These are phyloP conservation scores for Elgaria multicarinata DNA, from an alignment of 2,113 vertebrate genomes.

Conservation along the genomic window DNA sequence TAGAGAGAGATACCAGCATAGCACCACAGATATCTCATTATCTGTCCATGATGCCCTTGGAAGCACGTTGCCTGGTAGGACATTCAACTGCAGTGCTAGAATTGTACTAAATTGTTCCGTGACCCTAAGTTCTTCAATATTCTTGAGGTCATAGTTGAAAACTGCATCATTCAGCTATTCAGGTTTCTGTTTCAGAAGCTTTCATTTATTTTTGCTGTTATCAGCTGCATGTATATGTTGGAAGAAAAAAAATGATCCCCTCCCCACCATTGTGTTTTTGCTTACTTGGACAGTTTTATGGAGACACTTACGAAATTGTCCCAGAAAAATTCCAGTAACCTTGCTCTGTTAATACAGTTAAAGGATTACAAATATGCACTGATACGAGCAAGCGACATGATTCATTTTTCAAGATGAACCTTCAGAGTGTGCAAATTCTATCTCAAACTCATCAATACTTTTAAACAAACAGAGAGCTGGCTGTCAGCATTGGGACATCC, in stretches of 20 bases:
- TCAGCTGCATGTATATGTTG: constrained; percentile 62
- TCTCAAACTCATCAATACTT: rapidly evolving
- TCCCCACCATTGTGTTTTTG: constrained; percentile 62
- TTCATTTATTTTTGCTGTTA: constrained; percentile 67
- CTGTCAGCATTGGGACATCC: rapidly evolving
- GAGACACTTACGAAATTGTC: constrained; percentile 38
- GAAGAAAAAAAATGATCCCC: constrained; percentile 15
- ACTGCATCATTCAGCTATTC: constrained; percentile 58
- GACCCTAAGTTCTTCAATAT: constrained; percentile 59
- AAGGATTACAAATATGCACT: constrained; percentile 10
- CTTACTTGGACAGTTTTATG: constrained; percentile 63
- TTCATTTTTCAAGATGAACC: neutral
- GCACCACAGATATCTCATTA: neutral
- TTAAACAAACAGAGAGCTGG: neutral
- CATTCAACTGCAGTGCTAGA: constrained; percentile 49
- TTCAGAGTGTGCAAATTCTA: rapidly evolving
- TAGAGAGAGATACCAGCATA: neutral
- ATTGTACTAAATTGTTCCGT: constrained; percentile 60
- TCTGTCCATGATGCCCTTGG: neutral
- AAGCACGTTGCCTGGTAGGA: rapidly evolving
- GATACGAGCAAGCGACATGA: neutral
- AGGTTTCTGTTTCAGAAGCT: constrained; percentile 60
- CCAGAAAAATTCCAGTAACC: constrained; percentile 29
- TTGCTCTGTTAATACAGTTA: constrained; percentile 29
- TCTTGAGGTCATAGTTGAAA: constrained; percentile 65